A percentile compares a stretch with the other conserved stretches of the same genome.
Evolutionary conservation across 2,888 invertebrate genomes (phyloP).

Genomic region (Allophyes oxyacanthae): DNA sequence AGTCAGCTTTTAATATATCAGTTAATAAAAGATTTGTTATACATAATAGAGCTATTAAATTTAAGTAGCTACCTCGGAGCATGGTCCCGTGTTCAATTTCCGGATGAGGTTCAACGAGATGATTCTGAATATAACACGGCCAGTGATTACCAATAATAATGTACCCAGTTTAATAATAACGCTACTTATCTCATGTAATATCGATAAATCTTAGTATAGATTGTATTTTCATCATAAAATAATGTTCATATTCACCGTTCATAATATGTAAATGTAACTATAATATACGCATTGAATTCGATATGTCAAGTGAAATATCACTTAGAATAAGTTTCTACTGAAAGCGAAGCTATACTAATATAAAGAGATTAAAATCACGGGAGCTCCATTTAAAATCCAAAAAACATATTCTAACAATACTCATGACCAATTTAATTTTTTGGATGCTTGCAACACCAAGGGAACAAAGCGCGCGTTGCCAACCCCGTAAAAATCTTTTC

Average conservation of each 20-base stretch:
- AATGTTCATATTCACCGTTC: conserved; percentile 23
- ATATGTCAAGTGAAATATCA: conserved; percentile 22
- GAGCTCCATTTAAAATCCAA: too few relatives aligned
- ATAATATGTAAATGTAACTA: neutral
- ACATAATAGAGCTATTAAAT: conserved; percentile 53
- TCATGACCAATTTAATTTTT: too few relatives aligned
- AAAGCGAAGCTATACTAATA: conserved; percentile 4
- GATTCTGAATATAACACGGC: conserved; percentile 48
- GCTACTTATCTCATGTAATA: conserved; percentile 50
- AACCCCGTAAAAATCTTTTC: too few relatives aligned
- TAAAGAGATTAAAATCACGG: too few relatives aligned
- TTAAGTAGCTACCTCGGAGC: conserved; percentile 35
- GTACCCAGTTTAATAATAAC: conserved; percentile 42
- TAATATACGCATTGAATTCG: neutral
- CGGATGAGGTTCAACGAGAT: conserved; percentile 42
- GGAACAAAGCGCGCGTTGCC: too few relatives aligned
- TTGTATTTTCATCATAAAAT: conserved; percentile 38
- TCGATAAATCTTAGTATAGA: conserved; percentile 42
- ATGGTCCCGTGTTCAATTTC: conserved; percentile 48
- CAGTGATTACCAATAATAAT: conserved; percentile 53
- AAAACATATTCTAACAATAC: too few relatives aligned
- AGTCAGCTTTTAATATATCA: conserved; percentile 19
- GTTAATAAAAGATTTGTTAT: conserved; percentile 33
- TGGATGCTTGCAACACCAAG: too few relatives aligned
- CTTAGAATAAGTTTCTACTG: conserved; percentile 20